Conservation (phyloP, 2,797 vertebrate species). For the Trematomus bernacchii region DNA sequence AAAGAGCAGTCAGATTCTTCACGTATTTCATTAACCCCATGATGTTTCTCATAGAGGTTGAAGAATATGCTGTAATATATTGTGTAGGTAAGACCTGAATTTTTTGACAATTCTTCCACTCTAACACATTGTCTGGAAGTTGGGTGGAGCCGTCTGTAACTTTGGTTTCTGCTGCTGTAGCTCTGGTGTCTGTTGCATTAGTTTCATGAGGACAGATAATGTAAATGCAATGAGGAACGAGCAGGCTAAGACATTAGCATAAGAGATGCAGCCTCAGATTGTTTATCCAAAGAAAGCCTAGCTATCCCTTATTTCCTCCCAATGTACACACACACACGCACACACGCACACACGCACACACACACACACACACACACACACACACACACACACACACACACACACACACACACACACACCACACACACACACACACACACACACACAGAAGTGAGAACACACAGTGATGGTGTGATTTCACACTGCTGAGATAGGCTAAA, state of each 20-base stretch:
- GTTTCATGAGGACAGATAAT: conserved; percentile 67
- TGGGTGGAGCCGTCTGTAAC: conserved; percentile 42
- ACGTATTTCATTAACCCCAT: too few species aligned
- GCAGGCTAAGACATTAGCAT: conserved; percentile 76
- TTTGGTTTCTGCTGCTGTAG: conserved; percentile 44
- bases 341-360: conserved; percentile 28
- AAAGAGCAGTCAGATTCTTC: too few species aligned
- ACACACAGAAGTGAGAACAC: conserved; percentile 68
- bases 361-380: conserved; percentile 38
- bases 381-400: conserved; percentile 17
- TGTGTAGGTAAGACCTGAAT: too few species aligned
- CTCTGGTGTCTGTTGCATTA: conserved; percentile 60
- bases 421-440: conserved; percentile 28
- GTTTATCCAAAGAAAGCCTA: conserved; percentile 77
- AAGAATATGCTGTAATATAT: too few species aligned
- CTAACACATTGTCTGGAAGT: conserved; percentile 40
- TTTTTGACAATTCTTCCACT: background rate
- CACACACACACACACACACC: conserved; percentile 34
- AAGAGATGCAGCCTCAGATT: conserved; percentile 84
- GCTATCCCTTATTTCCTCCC: conserved; percentile 39
- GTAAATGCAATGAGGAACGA: conserved; percentile 72
- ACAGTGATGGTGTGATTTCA: conserved; percentile 80
- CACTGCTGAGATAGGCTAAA: conserved; percentile 83
- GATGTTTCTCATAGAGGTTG: too few species aligned
- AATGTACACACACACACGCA: conserved; percentile 34